Base-by-base conservation (phyloP, 2,797 vertebrate species). In the Sphaeramia orbicularis region DNA sequence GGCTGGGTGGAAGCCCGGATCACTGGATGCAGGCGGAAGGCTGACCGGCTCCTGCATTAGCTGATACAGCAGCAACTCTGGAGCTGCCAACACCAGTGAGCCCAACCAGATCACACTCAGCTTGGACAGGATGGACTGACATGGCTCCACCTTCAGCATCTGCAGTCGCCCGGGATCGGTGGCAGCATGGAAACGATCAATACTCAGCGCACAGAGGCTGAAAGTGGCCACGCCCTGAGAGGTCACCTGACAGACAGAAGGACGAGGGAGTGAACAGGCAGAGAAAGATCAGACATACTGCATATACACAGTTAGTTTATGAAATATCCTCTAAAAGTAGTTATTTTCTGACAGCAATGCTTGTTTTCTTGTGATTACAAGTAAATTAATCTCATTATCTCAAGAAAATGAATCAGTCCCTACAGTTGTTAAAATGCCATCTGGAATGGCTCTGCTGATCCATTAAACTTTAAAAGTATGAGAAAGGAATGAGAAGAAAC, bases 151-250 rank as follows among this genome's bases (percentile, higher is more conserved):
- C 78, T 90, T 94, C 0, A 94, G 90, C 5, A 73, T 60, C 40
- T 81, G 86, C 0, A 91, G 89, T 45, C 92, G 88, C 71, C 91
- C 92, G 3, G 95, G 91, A 66, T 94, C 94, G 19, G 97, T 97
- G 77, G 96, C 95, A 0, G 93, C 92, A 0, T 98, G 97, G 90
- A 99, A 99, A 36, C 96, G 95, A 76, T 99, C 97, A 0, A 99
- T 98, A 57, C 96, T 96, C 78, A 99, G 90, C 1, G 98, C 97
- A 0, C 98, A 99, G 51, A 99, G 95, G 78, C 96, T 98, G 90
- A 99, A 99, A 7, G 98, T 99, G 56, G 95, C 96, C 65, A 99
- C 94, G 0, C 98, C 97, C 74, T 98, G 91, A 0, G 96, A 97
- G 0, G 96, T 95, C 40, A 99, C 96, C 98, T 99, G 83, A 45